These are phyloP conservation scores for Nycticryphes semicollaris DNA, from an alignment of 2,113 vertebrate genomes.

Conservation along the genomic window DNA sequence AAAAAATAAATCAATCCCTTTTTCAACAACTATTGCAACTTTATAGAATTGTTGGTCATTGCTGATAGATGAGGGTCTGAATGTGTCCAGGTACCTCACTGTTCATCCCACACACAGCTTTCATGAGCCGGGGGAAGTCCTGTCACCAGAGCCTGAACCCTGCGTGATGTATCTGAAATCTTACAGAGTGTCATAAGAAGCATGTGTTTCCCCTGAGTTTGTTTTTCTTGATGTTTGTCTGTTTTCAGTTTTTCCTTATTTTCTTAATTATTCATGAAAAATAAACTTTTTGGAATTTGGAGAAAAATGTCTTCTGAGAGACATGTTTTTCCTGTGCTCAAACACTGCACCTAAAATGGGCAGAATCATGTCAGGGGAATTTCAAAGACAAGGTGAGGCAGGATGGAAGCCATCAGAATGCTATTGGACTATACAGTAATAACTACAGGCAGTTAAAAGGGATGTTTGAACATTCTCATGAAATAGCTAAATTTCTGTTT, in stretches of 20 bases:
- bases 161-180: conserved; percentile 43
- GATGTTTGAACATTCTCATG: neutral
- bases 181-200: conserved; percentile 23
- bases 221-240: conserved; percentile 60
- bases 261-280: conserved; percentile 63
- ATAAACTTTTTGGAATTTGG: conserved; percentile 79
- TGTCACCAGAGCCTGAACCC: conserved; percentile 49
- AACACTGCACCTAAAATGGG: neutral
- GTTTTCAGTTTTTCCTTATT: conserved; percentile 32
- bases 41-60: neutral
- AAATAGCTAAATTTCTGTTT: neutral
- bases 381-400: neutral
- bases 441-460: neutral
- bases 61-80: conserved; percentile 10
- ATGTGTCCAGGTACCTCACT: neutral
- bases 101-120: neutral
- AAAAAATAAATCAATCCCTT: neutral
- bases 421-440: neutral
- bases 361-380: neutral
- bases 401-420: neutral
- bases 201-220: conserved; percentile 54
- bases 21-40: neutral
- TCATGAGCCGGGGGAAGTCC: neutral
- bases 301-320: conserved; percentile 38
- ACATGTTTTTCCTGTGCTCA: neutral